Conservation (phyloP, 2,113 vertebrate genomes). For the Charadrius vociferus region DNA sequence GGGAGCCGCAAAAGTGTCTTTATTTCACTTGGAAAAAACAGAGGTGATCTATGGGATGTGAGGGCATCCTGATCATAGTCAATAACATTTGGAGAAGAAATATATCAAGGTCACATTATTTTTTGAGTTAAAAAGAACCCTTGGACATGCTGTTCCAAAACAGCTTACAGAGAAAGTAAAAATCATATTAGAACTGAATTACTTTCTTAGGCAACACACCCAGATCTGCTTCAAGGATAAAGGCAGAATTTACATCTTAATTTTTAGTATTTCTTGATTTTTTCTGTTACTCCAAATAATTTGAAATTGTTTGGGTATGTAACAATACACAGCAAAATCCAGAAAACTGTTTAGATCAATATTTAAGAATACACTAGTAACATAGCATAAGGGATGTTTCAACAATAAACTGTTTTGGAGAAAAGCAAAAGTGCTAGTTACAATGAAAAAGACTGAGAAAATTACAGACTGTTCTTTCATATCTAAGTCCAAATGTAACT, state of each 20-base stretch:
- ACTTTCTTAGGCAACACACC: background rate
- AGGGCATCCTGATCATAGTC: background rate
- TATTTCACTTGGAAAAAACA: background rate
- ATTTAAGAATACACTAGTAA: background rate
- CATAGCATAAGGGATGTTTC: background rate
- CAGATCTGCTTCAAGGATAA: background rate
- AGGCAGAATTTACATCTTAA: background rate
- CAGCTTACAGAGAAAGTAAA: background rate
- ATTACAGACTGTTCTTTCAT: background rate
- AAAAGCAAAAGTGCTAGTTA: background rate
- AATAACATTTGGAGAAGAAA: background rate
- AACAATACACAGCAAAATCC: background rate
- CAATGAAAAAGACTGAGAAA: background rate
- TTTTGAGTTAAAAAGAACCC: background rate
- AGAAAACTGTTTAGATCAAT: background rate
- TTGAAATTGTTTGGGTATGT: background rate
- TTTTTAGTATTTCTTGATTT: background rate
- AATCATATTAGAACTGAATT: background rate
- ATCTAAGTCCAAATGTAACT: background rate
- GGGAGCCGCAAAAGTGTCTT: background rate
- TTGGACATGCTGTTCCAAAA: background rate
- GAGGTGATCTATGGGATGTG: background rate
- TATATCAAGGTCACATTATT: background rate
- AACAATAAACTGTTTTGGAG: background rate
- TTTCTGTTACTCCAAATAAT: background rate